Evolutionary conservation across 2,113 vertebrate species (phyloP), one percentile per base, ranked within the genome.

Genomic region (Oenanthe oenanthe): DNA sequence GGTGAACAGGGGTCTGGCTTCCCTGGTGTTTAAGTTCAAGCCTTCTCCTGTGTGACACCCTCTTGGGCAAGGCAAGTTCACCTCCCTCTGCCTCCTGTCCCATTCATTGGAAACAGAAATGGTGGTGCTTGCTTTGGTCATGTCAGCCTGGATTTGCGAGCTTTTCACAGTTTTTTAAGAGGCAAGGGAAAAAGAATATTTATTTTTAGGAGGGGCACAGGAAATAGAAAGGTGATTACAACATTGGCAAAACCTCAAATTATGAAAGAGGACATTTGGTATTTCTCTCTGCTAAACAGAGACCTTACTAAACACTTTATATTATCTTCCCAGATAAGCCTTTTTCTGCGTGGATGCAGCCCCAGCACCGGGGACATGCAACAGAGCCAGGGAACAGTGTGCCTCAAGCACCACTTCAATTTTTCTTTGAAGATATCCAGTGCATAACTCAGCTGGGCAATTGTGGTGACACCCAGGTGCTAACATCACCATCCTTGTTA

Each of bases 211-310:
- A 92, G 72, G 51, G 85, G 51, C 85, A 60, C 1, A 2, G 63
- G 82, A 92, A 74, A 70, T 73, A 89, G 80, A 91, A 84, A 92
- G 51, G 70, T 15, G 31, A 90, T 95, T 96, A 76, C 90, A 80
- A 94, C 88, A 92, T 32, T 74, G 75, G 71, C 89, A 77, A 93
- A 95, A 74, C 85, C 68, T 94, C 94, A 92, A 53, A 88, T 97
- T 87, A 86, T 4, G 85, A 94, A 94, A 94, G 73, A 81, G 73
- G 65, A 65, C 82, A 77, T 93, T 71, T 66, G 51, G 50, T 93
- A 86, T 92, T 90, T 95, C 88, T 78, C 57, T 93, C 68, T 60
- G 48, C 92, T 91, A 42, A 86, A 74, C 68, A 60, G 71, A 80
- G 51, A 34, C 76, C 82, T 95, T 95, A 56, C 79, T 71, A 68